Evolutionary conservation across 1,140 invertebrate species (phyloP), one percentile per base, ranked within the genome.

Genomic region (Maniola jurtina): DNA sequence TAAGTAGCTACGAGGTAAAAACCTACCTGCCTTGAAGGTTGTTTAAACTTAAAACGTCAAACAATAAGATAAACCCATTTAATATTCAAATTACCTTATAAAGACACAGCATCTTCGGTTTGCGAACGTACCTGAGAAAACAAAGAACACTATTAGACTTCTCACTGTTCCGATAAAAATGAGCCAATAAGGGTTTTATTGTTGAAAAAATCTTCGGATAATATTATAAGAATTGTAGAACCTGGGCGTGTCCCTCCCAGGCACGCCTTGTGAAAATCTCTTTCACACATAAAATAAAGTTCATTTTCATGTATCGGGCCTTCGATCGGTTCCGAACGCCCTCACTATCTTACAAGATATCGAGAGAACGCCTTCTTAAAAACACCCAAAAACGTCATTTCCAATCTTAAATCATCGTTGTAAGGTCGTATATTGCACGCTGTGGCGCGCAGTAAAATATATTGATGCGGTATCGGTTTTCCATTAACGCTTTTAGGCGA

Each of bases 381-480:
- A 86, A 80, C 64, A 61, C 5, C 11, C 10, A 4, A 38, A 63
- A 70, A 36, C 6, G 42, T 33, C n/a, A 86, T 72, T 73, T 33
- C 81, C 35, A 52, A 75, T 81, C 73, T 73, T 88, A 86, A 65
- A 34, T 4, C 47, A 5, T 13, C 0, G 10, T 6, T 3, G 66
- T 74, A 85, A 69, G 76, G 70, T 48, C 54, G 55, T 69, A 56
- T 74, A 68, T 84, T 50, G 69, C 60, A 64, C 59, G 73, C 36
- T 40, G 47, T 50, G 33, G 25, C 40, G 33, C 47, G 64, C 60
- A 67, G 83, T 84, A 76, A 83, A 89, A 88, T 77, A 84, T 90
- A 90, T 90, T 90, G 88, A 90, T 89, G 86, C 76, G 79, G 72
- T 90, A 90, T 90, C 80, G 88, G 88, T 90, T 90, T 90, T 90